Evolutionary conservation across 2,113 vertebrate species (phyloP).

Genomic region (Garra rufa): DNA sequence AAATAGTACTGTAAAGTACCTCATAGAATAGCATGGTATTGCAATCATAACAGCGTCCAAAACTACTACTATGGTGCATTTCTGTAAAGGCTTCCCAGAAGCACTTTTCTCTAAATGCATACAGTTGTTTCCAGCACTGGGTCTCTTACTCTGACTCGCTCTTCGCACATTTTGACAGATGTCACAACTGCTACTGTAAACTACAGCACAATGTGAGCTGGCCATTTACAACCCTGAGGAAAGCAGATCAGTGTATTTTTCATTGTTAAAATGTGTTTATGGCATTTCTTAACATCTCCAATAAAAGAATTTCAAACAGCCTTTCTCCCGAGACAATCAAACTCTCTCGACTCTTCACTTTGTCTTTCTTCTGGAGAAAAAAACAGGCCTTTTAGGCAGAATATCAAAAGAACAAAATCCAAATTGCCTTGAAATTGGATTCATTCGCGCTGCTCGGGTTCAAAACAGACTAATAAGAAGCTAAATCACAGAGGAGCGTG

Average conservation of each 20-base stretch:
- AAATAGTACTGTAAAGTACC: not conserved
- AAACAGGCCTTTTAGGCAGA: conserved; percentile 5
- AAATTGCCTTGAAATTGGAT: conserved; percentile 47
- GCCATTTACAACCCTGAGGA: not conserved
- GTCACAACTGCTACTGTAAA: conserved; percentile 23
- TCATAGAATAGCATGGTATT: not conserved
- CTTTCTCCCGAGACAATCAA: not conserved
- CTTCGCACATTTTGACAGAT: conserved; percentile 22
- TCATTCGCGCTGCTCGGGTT: conserved; percentile 35
- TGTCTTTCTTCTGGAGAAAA: not conserved
- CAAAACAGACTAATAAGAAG: conserved; percentile 29
- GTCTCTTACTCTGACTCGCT: not conserved
- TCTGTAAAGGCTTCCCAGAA: not conserved
- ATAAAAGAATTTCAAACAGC: not conserved
- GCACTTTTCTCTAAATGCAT: not conserved
- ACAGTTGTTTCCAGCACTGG: not conserved
- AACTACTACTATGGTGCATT: not conserved
- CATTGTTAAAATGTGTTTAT: conserved; percentile 1
- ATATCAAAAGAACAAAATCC: conserved; percentile 37
- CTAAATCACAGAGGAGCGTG: conserved; percentile 19
- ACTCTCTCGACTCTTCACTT: not conserved
- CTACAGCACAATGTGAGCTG: not conserved
- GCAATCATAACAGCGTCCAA: not conserved
- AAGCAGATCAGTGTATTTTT: conserved; percentile 1
- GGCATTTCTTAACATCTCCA: not conserved